Conservation (phyloP, 2,113 vertebrate species). For the Eulacestoma nigropectus region DNA sequence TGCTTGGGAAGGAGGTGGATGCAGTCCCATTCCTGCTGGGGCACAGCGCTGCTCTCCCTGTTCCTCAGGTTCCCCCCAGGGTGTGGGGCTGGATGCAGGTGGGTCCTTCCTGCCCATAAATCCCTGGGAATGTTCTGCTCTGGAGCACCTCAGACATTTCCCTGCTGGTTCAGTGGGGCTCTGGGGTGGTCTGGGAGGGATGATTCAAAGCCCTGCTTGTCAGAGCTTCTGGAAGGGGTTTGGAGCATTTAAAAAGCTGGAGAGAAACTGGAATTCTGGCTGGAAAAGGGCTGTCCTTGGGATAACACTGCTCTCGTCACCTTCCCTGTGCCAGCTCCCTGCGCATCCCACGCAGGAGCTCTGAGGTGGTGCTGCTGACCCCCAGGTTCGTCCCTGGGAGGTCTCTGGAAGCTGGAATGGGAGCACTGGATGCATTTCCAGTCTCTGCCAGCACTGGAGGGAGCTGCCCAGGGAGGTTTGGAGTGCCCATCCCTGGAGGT, state of each 20-base stretch:
- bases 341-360: accelerated
- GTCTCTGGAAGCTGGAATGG: neutral
- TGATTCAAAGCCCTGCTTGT: neutral
- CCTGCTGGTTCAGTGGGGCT: neutral
- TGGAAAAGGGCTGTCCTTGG: too few species aligned
- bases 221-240: neutral
- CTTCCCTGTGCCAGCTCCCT: neutral
- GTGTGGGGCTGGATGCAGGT: neutral
- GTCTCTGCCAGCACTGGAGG: neutral
- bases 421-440: neutral
- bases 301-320: too few species aligned
- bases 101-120: neutral
- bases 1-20: neutral
- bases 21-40: neutral
- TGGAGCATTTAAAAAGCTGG: neutral
- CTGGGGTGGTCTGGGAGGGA: neutral
- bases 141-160: neutral
- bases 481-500: neutral
- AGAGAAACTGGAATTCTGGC: neutral
- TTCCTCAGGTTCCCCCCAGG: accelerated
- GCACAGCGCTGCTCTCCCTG: neutral
- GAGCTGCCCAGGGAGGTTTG: neutral
- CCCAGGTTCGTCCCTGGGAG: neutral
- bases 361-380: neutral
- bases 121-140: neutral